Percentiles rank a stretch among this genome's conserved stretches.
Evolutionary conservation across 1,140 invertebrate genomes (phyloP).

Genomic region (Drosophila takahashii): DNA sequence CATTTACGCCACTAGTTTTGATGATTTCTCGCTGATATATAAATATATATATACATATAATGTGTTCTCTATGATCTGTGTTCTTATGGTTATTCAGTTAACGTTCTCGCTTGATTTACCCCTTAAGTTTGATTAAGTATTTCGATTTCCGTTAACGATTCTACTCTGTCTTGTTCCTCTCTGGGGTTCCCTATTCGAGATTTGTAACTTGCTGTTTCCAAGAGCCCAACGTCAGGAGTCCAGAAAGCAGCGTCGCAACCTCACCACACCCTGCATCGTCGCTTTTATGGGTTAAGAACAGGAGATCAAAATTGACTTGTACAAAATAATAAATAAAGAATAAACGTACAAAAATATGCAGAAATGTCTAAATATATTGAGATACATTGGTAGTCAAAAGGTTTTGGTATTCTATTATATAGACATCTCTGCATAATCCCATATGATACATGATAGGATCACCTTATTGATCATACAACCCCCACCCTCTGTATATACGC

Average conservation of each 20-base stretch:
- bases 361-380: background rate
- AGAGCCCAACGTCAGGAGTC: conserved; percentile 59
- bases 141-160: conserved; percentile 29
- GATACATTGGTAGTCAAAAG: too few species aligned
- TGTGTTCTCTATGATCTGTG: conserved; percentile 43
- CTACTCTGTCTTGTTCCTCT: conserved; percentile 39
- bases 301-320: background rate
- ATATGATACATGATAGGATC: conserved; percentile 1
- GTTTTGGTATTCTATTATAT: background rate
- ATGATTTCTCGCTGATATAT: conserved; percentile 46
- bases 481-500: conserved; percentile 38
- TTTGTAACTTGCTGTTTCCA: conserved; percentile 45
- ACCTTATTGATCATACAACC: background rate
- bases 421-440: background rate
- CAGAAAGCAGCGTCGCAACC: conserved; percentile 44
- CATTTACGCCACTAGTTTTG: conserved; percentile 36
- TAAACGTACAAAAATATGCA: background rate
- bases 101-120: conserved; percentile 28
- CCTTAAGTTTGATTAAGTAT: conserved; percentile 21
- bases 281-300: background rate
- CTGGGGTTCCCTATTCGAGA: conserved; percentile 14
- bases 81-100: conserved; percentile 44
- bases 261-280: conserved; percentile 30
- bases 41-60: conserved; percentile 47
- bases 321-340: background rate